phyloP scores from a whole-genome alignment of 2,797 vertebrate species.

The Coregonus sp. region DNA sequence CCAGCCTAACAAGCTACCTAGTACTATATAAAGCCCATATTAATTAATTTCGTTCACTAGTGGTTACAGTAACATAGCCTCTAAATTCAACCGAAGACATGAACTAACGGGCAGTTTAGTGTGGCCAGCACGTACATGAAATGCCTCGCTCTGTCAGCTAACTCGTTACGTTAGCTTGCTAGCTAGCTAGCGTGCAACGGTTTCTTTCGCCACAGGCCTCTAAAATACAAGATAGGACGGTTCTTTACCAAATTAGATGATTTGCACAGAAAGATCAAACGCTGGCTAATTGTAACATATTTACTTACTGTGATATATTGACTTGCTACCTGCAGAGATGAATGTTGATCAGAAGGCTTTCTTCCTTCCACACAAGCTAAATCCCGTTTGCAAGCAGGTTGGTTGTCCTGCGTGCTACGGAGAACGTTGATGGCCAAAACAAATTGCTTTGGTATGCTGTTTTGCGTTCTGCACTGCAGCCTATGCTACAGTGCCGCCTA shows the following conservation, averaged over 20 bases:
- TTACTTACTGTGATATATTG: background rate
- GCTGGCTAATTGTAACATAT: background rate
- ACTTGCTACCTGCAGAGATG: background rate
- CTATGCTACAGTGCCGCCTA: background rate
- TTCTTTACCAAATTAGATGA: background rate
- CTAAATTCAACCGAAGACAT: too few species aligned
- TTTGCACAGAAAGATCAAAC: background rate
- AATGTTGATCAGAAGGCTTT: background rate
- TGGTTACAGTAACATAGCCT: background rate
- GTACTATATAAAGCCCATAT: too few species aligned
- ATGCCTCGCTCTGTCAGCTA: background rate
- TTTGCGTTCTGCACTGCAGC: background rate
- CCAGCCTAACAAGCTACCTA: too few species aligned
- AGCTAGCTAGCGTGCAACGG: background rate
- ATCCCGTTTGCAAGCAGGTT: background rate
- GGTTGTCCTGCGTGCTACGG: conserved; percentile 32
- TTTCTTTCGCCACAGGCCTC: background rate
- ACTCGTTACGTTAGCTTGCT: background rate
- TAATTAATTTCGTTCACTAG: too few species aligned
- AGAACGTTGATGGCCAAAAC: conserved; percentile 16
- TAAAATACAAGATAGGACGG: background rate
- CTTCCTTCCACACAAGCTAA: background rate
- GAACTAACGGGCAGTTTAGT: background rate
- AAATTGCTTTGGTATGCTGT: background rate
- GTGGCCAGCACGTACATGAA: background rate